Conservation (phyloP, 2,888 invertebrate species). For the Drosophila algonquin region DNA sequence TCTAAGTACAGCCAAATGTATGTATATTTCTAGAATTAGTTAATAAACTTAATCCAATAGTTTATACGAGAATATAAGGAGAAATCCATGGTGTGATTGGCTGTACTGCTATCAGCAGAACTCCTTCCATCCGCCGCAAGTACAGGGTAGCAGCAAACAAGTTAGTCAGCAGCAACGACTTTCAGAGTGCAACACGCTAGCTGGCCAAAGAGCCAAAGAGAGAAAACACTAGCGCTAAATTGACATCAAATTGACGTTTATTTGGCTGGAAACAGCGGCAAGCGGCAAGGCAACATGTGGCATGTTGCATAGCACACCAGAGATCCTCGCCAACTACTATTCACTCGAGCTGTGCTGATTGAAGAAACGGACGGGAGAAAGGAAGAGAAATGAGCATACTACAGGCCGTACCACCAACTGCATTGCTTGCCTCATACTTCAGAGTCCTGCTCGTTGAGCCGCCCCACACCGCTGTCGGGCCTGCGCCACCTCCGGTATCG, state of each 20-base stretch:
- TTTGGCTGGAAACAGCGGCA: conserved; percentile 8
- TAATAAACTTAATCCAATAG: background rate
- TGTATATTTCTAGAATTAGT: too few relatives aligned
- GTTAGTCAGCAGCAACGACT: conserved; percentile 5
- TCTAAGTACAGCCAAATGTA: background rate
- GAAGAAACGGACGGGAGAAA: conserved; percentile 39
- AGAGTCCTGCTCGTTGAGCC: conserved; percentile 73
- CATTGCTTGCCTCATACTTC: conserved; percentile 69
- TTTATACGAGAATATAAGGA: too few relatives aligned
- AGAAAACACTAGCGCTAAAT: conserved; percentile 61
- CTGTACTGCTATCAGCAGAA: too few relatives aligned
- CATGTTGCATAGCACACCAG: conserved; percentile 13
- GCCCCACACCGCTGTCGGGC: conserved; percentile 38
- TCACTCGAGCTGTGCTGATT: conserved; percentile 61
- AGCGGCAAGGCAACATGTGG: conserved; percentile 49
- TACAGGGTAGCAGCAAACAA: conserved; percentile 18
- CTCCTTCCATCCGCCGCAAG: too few relatives aligned
- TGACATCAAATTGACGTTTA: conserved; percentile 69
- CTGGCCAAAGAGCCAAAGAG: conserved; percentile 10
- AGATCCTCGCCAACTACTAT: conserved; percentile 52
- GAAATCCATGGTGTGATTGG: background rate
- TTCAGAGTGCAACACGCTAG: conserved; percentile 9
- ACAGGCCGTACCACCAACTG: conserved; percentile 16
- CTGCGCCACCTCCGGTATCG: conserved; percentile 45
- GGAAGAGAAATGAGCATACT: conserved; percentile 20